These are phyloP conservation scores for Porites rus DNA, from an alignment of 92 coral and sea anemone genomes.

Conservation along the genomic window DNA sequence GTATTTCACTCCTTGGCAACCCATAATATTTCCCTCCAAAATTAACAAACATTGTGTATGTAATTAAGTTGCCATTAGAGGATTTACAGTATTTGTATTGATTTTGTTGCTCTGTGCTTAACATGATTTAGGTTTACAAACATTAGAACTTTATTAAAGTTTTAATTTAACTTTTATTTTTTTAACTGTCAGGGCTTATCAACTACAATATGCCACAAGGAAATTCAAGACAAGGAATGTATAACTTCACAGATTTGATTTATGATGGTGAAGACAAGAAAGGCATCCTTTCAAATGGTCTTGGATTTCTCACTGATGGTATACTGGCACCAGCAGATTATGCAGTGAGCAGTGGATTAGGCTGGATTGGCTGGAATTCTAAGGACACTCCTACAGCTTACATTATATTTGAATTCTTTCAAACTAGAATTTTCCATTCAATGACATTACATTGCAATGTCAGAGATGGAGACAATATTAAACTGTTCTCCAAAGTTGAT, in stretches of 20 bases:
- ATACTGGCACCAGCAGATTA: conserved; percentile 52
- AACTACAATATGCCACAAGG: conserved; percentile 83
- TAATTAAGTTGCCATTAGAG: no score
- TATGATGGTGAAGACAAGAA: conserved; percentile 73
- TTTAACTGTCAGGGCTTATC: conserved; percentile 66
- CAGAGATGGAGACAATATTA: conserved; percentile 50
- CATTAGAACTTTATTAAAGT: background rate
- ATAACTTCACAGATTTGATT: conserved; percentile 63
- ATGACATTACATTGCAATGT: conserved; percentile 77
- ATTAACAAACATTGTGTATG: no score
- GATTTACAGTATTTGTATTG: no score
- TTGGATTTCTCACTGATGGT: conserved; percentile 80
- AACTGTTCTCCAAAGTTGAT: conserved; percentile 66
- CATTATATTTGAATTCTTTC: conserved; percentile 60
- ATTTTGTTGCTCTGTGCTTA: no score
- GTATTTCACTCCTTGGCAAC: no score
- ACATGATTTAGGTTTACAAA: no score
- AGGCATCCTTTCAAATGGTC: conserved; percentile 53
- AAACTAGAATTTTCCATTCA: conserved; percentile 61
- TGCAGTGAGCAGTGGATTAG: conserved; percentile 31
- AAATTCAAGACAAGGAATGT: conserved; percentile 46
- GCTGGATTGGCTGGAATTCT: conserved; percentile 85
- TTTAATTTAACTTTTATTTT: background rate
- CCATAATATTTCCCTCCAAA: no score
- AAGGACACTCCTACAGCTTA: conserved; percentile 56